Evolutionary conservation across 2,113 vertebrate species (phyloP).

Genomic region (Probosciger aterrimus): DNA sequence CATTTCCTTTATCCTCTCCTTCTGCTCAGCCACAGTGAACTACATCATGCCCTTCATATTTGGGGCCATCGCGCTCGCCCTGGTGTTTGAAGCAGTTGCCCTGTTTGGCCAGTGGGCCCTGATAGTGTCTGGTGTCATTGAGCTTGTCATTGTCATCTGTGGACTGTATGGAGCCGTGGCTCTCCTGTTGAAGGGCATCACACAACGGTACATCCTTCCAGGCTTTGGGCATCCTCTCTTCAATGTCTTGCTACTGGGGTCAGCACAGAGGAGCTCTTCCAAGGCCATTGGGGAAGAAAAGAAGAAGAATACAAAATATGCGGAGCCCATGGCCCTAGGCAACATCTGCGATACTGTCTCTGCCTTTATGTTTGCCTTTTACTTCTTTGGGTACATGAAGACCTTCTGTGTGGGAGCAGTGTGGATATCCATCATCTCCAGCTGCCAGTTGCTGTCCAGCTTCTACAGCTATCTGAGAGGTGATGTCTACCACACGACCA

Average conservation of each 20-base stretch:
- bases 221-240: conserved; percentile 89
- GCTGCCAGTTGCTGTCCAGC: conserved; percentile 81
- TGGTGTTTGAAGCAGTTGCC: conserved; percentile 82
- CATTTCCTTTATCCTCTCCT: conserved; percentile 81
- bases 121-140: conserved; percentile 77
- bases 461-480: conserved; percentile 84
- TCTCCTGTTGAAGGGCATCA: conserved; percentile 84
- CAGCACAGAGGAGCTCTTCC: conserved; percentile 69
- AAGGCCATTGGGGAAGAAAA: conserved; percentile 80
- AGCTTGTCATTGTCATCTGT: conserved; percentile 79
- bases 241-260: conserved; percentile 83
- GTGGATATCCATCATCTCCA: conserved; percentile 83
- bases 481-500: conserved; percentile 83
- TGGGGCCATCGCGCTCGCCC: conserved; percentile 79
- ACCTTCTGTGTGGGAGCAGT: conserved; percentile 74
- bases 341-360: conserved; percentile 83
- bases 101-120: conserved; percentile 79
- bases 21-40: conserved; percentile 88
- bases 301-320: conserved; percentile 90
- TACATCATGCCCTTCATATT: conserved; percentile 91
- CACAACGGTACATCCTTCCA: conserved; percentile 80
- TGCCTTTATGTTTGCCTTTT: conserved; percentile 83
- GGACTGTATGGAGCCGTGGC: conserved; percentile 82
- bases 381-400: conserved; percentile 81
- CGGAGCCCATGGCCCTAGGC: conserved; percentile 86